These are phyloP conservation scores for Poecile montanus DNA, from an alignment of 2,797 vertebrate species.

Conservation along the genomic window DNA sequence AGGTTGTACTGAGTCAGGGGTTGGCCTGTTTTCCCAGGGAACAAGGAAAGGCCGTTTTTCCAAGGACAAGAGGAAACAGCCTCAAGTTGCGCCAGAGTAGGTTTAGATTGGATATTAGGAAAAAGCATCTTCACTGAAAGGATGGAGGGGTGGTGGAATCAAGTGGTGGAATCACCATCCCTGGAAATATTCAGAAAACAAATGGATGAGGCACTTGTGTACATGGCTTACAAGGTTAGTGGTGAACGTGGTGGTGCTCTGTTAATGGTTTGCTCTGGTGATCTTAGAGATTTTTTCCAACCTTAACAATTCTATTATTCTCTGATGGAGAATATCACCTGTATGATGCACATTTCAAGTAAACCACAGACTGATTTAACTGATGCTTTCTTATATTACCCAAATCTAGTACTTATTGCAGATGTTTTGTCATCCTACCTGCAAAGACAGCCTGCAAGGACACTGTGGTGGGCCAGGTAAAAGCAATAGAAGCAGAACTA, in stretches of 20 bases:
- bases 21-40: background rate
- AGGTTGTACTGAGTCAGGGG: background rate
- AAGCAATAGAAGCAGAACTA: background rate
- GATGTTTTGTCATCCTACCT: background rate
- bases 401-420: background rate
- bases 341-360: background rate
- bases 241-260: background rate
- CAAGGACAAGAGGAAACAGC: background rate
- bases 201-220: background rate
- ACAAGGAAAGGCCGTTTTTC: background rate
- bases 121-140: background rate
- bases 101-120: background rate
- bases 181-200: background rate
- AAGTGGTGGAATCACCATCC: background rate
- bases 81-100: background rate
- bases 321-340: background rate
- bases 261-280: background rate
- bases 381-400: background rate
- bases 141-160: background rate
- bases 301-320: background rate
- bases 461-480: background rate
- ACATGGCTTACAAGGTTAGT: background rate
- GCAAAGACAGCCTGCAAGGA: background rate
- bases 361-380: background rate
- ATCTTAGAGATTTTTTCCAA: background rate